Conservation (phyloP, 2,797 vertebrate genomes). For the Hippopotamyrus pictus region DNA sequence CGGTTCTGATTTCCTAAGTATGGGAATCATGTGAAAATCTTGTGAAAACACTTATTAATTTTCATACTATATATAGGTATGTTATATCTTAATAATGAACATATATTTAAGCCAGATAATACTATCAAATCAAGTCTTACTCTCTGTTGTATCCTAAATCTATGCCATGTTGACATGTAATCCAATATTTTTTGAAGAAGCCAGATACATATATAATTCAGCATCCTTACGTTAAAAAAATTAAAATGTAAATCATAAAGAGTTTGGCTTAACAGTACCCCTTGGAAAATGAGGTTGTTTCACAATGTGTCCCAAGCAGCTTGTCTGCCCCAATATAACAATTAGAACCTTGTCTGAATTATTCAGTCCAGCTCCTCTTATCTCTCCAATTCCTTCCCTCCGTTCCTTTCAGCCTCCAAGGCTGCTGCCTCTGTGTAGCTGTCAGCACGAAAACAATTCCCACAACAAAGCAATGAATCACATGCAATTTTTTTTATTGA, state of each 20-base stretch:
- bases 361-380: slow-evolving; percentile 20
- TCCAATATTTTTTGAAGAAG: background rate
- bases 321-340: slow-evolving; percentile 6
- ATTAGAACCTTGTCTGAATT: slow-evolving; percentile 19
- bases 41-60: background rate
- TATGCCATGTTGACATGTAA: background rate
- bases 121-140: background rate
- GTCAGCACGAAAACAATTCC: background rate
- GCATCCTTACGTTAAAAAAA: background rate
- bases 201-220: background rate
- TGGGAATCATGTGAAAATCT: background rate
- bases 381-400: slow-evolving; percentile 3
- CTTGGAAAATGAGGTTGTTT: background rate
- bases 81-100: background rate
- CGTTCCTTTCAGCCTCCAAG: background rate
- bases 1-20: background rate
- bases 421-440: slow-evolving; percentile 10
- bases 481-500: slow-evolving; percentile 8
- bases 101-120: background rate
- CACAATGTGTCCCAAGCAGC: background rate
- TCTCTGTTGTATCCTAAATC: background rate
- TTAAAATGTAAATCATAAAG: background rate
- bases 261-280: background rate
- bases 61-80: background rate
- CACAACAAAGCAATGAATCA: slow-evolving; percentile 11